Evolutionary conservation across 2,113 vertebrate species (phyloP), one percentile per base, ranked within the genome.

Genomic region (Strix aluco): DNA sequence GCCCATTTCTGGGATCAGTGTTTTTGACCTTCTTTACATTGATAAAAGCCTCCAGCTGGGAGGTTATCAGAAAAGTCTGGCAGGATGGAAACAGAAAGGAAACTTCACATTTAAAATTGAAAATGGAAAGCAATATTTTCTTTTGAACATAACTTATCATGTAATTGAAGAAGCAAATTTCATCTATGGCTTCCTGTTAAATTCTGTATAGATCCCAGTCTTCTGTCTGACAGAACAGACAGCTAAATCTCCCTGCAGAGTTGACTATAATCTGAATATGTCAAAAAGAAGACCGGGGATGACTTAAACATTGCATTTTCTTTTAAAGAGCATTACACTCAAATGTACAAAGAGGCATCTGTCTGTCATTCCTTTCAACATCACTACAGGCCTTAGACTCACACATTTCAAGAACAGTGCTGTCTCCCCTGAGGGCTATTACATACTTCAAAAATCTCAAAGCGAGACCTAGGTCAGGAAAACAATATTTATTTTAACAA

Each of bases 351-450:
- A 73, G 46, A 84, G 61, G 23, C 84, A 95, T 91, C 59, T 89
- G 61, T 81, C 89, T 95, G 62, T 94, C 90, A 86, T 61, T 96
- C 52, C 54, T 96, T 88, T 97, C 92, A 92, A 61, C 70, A 87
- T 81, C 59, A 67, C 83, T 62, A 38, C 67, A 86, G 84, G 32
- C 49, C 63, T 70, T 47, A 84, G 38, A 86, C 42, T 87, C 51
- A 15, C 58, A 54, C 12, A 6, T 93, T 73, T 89, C 62, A 87
- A 86, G 52, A 87, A 51, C 4, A 70, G 46, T 13, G 32, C 58
- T 58, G 26, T 90, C 49, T 88, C 66, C 62, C 46, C 66, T 16
- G 62, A 87, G 73, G 51, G 59, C 46, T 80, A 51, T 34, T 91
- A 34, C 51, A 34, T 22, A 42, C 47, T 84, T 89, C 34, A 80